Conservation (phyloP, 2,888 invertebrate species). For the Creontiades dilutus region DNA sequence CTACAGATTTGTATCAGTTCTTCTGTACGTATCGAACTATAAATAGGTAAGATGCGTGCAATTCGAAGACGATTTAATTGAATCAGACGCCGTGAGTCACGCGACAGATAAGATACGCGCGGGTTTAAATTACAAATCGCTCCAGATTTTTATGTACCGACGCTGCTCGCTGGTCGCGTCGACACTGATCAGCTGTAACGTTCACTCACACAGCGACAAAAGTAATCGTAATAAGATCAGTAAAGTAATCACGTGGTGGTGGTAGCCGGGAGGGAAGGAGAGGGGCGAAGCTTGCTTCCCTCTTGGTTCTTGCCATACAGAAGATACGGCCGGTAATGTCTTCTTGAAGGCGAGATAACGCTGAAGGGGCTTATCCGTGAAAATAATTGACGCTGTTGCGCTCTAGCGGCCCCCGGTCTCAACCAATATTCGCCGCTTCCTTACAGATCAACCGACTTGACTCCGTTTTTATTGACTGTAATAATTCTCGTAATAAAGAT, state of each 20-base stretch:
- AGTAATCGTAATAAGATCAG: conserved; percentile 16
- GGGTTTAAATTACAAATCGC: not conserved
- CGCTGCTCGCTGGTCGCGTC: not conserved
- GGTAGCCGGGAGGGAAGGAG: not conserved
- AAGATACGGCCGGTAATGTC: conserved; percentile 30
- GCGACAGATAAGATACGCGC: not conserved
- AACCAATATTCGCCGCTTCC: not conserved
- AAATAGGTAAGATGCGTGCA: too few relatives aligned
- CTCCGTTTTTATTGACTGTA: too few relatives aligned
- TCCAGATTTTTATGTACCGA: not conserved
- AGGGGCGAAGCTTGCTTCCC: not conserved
- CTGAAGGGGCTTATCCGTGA: conserved; percentile 41
- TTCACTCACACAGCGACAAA: conserved; percentile 10
- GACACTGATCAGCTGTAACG: conserved; percentile 1
- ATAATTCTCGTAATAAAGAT: too few relatives aligned
- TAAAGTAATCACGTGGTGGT: conserved; percentile 4
- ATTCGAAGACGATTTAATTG: not conserved
- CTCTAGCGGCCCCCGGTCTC: not conserved
- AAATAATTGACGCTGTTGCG: conserved; percentile 10
- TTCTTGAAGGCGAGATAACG: conserved; percentile 8
- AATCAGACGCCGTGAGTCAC: not conserved
- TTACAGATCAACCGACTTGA: not conserved
- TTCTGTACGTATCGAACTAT: too few relatives aligned
- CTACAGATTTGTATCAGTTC: too few relatives aligned
- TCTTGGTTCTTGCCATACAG: not conserved